phyloP scores from a whole-genome alignment of 2,888 invertebrate genomes.

The Dorcus hopei region DNA sequence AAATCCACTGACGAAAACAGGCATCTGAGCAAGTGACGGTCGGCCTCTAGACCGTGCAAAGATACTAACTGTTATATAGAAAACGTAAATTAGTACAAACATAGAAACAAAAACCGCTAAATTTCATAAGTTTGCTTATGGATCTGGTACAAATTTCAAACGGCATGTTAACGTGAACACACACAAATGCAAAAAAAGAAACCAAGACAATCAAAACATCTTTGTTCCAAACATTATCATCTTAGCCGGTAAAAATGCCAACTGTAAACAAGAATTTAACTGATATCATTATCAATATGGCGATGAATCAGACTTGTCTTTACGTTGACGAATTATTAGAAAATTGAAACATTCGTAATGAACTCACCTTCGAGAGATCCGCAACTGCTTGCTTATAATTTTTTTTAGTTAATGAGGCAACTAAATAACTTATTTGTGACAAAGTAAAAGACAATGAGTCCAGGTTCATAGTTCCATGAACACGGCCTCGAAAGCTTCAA shows the following conservation, averaged over 20 bases:
- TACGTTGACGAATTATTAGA: too few species aligned
- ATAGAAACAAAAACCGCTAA: constrained; percentile 13
- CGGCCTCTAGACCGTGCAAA: constrained; percentile 93
- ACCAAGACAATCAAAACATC: constrained; percentile 40
- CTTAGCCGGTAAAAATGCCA: constrained; percentile 34
- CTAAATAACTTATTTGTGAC: constrained; percentile 97
- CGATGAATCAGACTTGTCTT: neutral
- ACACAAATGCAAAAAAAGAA: constrained; percentile 27
- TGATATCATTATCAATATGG: constrained; percentile 18
- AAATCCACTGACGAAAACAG: constrained; percentile 88
- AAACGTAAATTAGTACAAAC: constrained; percentile 26
- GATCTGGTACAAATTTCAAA: constrained; percentile 10
- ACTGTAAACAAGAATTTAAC: constrained; percentile 15
- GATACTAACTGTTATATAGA: constrained; percentile 70
- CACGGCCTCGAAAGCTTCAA: constrained; percentile 92
- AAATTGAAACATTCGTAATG: constrained; percentile 4
- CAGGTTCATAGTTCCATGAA: constrained; percentile 95
- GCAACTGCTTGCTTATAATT: constrained; percentile 88
- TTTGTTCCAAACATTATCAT: constrained; percentile 35
- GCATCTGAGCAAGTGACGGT: constrained; percentile 93
- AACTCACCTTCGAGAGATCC: constrained; percentile 85
- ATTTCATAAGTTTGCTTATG: constrained; percentile 6
- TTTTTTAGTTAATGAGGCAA: constrained; percentile 93
- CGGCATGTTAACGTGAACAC: constrained; percentile 18
- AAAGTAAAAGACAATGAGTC: constrained; percentile 98